Evolutionary conservation across 2,797 vertebrate genomes (phyloP), one percentile per base, ranked within the genome.

Genomic region (Parambassis ranga): DNA sequence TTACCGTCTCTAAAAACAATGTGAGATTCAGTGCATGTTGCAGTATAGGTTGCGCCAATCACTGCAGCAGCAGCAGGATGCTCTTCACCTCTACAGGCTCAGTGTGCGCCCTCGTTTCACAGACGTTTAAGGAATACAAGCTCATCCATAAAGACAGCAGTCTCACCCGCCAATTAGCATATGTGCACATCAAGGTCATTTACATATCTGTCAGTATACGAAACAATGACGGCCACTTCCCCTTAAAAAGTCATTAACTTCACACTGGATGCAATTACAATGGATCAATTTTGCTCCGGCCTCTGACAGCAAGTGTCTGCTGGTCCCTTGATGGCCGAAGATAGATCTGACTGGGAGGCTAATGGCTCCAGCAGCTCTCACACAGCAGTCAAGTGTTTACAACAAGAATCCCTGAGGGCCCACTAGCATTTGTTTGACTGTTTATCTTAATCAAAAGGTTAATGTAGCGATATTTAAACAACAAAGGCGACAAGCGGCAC

Each of bases 221-320:
- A 59, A 80, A 79, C 77, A 71, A 51, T 49, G 69, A 73, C 16
- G 46, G 59, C 76, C 82, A 51, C 63, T 84, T 75, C 66, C 37
- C 71, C 52, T 79, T 72, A 75, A 85, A 82, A 78, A 86, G 71
- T 76, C 77, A 78, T 87, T 81, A 87, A 76, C 78, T 73, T 76
- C 71, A 64, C 68, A 62, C 69, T 48, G 68, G 74, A 83, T 68
- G 77, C 75, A 82, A 81, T 87, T 80, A 83, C 65, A 61, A 67
- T 58, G 56, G 71, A 75, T 82, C 72, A 35, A 56, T 85, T 81
- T 61, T 51, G 50, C 58, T 28, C 24, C 28, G 66, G 70, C 81
- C 78, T 82, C 79, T 83, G 83, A 83, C 80, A 79, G 79, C 63
- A 11, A 61, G 65, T 63, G 72, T 77, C 73, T 75, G 57, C 64